Percentiles rank a stretch among this genome's conserved stretches.
phyloP scores from a whole-genome alignment of 2,888 invertebrate species.

The Ennomos quercinarius region DNA sequence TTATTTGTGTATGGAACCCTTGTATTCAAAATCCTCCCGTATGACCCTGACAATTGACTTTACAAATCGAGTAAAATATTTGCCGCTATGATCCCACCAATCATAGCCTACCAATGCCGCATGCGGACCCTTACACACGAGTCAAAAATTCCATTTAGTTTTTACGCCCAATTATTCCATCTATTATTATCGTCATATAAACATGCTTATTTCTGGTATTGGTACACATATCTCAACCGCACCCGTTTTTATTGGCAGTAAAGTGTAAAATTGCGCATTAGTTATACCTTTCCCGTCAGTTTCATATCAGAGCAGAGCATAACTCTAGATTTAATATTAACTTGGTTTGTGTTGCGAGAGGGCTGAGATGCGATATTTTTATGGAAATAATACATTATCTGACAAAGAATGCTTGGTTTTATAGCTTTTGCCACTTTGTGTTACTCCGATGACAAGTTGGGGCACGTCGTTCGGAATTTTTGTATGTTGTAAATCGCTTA shows the following conservation, averaged over 20 bases:
- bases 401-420: constrained; percentile 61
- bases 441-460: constrained; percentile 44
- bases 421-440: constrained; percentile 73
- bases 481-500: constrained; percentile 29
- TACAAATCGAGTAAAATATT: constrained; percentile 56
- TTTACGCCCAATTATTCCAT: constrained; percentile 77
- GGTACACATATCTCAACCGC: constrained; percentile 49
- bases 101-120: constrained; percentile 46
- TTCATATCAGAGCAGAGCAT: constrained; percentile 69
- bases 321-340: constrained; percentile 73
- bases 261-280: constrained; percentile 80
- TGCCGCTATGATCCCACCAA: constrained; percentile 53
- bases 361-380: constrained; percentile 70
- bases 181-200: constrained; percentile 74
- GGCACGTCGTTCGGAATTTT: constrained; percentile 39
- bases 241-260: constrained; percentile 77
- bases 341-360: constrained; percentile 67
- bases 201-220: constrained; percentile 71
- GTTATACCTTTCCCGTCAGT: constrained; percentile 75
- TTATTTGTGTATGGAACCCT: background rate
- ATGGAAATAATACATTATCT: constrained; percentile 71
- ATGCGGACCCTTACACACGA: constrained; percentile 52
- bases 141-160: constrained; percentile 61
- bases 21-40: constrained; percentile 2
- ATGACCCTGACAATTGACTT: constrained; percentile 18